Evolutionary conservation across 2,888 invertebrate genomes (phyloP), one percentile per base, ranked within the genome.

Genomic region (Liposcelis brunnea): DNA sequence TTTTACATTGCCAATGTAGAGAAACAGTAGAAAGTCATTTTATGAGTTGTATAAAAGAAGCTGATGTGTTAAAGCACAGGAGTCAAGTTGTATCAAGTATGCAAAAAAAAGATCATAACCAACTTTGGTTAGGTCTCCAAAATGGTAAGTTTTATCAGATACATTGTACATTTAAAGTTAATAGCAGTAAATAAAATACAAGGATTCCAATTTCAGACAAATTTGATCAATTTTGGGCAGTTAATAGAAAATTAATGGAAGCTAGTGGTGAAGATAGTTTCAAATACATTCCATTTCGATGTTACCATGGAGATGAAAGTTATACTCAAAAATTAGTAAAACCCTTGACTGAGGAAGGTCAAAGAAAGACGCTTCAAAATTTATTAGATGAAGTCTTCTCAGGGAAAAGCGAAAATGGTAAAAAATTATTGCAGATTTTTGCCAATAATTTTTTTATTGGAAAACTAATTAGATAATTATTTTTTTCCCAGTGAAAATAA

Each of bases 191-290:
- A 10, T 32, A 32, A 32, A 32, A 32, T 32, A 11, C 32, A n/a
- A 32, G n/a, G 32, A 32, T 32, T 32, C 10, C 10, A 4, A 26
- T 70, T 71, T 40, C 64, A 86, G 87, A 95, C 61, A 93, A 91
- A 65, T 98, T 97, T 67, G 97, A 98, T 62, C 95, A 95, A 63
- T 98, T 98, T 64, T 98, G 97, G 97, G 81, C 90, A 2, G 83
- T 97, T 10, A 98, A 98, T 62, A 75, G 90, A 54, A 80, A 89
- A 58, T 67, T 98, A 45, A 97, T 97, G 95, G 94, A 94, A 59
- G 56, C 59, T 35, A 70, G 77, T 1, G 77, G 74, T 44, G 81
- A 80, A 43, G 84, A 87, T 55, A 72, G 77, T 45, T 91, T 93
- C 58, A 85, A 83, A 61, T 75, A 85, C 65, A 85, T 94, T 68